Conservation (phyloP, 2,888 invertebrate species). For the Dryobota labecula region DNA sequence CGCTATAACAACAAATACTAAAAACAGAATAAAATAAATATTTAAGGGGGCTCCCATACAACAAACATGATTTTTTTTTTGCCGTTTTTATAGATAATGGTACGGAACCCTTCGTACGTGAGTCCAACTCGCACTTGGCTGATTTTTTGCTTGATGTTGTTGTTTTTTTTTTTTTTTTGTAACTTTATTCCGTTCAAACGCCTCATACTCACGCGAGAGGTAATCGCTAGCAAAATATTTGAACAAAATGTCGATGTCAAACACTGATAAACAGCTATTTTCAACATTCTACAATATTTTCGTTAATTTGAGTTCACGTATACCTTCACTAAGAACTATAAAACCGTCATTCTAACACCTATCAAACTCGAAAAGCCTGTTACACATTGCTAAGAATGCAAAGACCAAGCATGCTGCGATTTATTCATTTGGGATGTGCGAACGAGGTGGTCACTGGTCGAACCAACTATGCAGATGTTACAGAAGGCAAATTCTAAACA, state of each 20-base stretch:
- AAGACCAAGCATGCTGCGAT: conserved; percentile 20
- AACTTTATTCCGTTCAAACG: neutral
- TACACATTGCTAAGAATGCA: conserved; percentile 30
- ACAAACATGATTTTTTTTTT: no score
- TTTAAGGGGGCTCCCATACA: no score
- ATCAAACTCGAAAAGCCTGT: conserved; percentile 3
- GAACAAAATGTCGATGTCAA: neutral
- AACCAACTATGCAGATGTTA: no score
- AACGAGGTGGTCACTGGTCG: neutral
- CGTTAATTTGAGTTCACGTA: neutral
- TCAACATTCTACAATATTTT: neutral
- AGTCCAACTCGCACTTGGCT: no score
- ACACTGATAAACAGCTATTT: neutral
- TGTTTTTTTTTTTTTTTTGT: neutral
- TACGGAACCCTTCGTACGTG: no score
- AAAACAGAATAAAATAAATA: no score
- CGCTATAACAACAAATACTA: no score
- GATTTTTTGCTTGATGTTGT: neutral
- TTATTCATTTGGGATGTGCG: conserved; percentile 25
- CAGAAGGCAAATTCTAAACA: neutral
- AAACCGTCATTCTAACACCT: neutral
- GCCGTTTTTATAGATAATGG: no score
- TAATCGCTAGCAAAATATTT: neutral
- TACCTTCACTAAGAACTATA: neutral
- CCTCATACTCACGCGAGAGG: neutral